Conservation (phyloP, 2,797 vertebrate species). For the Bradypodion ventrale region DNA sequence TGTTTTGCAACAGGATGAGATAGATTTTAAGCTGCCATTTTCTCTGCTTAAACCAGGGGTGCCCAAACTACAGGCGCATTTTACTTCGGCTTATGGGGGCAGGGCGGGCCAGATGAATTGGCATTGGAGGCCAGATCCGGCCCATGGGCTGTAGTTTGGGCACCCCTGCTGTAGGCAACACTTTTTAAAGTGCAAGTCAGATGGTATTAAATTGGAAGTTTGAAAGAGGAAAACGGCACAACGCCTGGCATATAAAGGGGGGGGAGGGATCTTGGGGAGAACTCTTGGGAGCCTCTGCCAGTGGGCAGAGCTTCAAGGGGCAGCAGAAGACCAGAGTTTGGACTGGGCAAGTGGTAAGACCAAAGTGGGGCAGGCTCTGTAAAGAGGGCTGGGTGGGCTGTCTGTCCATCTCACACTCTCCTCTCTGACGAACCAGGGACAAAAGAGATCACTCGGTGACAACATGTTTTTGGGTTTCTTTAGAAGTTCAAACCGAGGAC, state of each 20-base stretch:
- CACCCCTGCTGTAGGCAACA: no score
- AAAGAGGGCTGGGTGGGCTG: background rate
- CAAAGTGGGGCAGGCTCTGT: slow-evolving; percentile 8
- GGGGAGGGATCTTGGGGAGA: slow-evolving; percentile 35
- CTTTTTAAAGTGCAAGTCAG: no score
- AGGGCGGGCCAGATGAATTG: no score
- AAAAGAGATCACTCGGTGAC: slow-evolving; percentile 66
- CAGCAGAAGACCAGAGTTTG: slow-evolving; percentile 1
- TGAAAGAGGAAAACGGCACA: background rate
- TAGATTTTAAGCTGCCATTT: no score
- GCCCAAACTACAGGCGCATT: no score
- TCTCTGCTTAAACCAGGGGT: no score
- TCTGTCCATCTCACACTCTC: slow-evolving; percentile 40
- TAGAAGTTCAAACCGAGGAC: slow-evolving; percentile 81
- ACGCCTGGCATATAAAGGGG: no score
- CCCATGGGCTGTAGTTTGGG: no score
- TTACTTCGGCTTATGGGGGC: no score
- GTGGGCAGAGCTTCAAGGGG: background rate
- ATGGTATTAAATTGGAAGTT: background rate
- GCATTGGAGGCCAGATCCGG: no score
- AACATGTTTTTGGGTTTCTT: slow-evolving; percentile 70
- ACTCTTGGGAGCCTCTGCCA: background rate
- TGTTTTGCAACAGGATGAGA: no score
- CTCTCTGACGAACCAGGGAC: slow-evolving; percentile 37
- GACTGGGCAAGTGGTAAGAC: background rate